These are phyloP conservation scores for Decapterus maruadsi DNA, from an alignment of 2,797 vertebrate genomes.

Conservation along the genomic window DNA sequence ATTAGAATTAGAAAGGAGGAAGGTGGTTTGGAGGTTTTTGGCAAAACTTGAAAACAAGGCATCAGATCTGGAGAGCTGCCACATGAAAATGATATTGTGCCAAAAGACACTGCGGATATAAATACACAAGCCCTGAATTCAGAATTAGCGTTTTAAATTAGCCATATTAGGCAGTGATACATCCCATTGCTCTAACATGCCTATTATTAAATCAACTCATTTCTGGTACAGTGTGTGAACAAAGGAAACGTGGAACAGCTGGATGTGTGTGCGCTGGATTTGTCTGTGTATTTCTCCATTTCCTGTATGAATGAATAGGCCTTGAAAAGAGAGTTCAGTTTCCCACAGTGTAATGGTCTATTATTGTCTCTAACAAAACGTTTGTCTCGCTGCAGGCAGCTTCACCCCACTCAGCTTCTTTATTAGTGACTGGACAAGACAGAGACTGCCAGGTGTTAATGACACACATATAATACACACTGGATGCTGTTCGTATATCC, in stretches of 20 bases:
- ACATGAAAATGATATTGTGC: conserved; percentile 49
- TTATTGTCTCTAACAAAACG: conserved; percentile 71
- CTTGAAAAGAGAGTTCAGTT: conserved; percentile 53
- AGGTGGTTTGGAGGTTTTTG: conserved; percentile 77
- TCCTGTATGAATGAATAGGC: conserved; percentile 71
- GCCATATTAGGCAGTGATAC: conserved; percentile 49
- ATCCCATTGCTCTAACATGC: conserved; percentile 32
- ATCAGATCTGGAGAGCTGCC: conserved; percentile 72
- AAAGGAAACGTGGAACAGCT: conserved; percentile 62
- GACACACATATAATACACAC: conserved; percentile 12
- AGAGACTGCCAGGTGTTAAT: conserved; percentile 70
- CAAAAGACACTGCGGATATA: conserved; percentile 56
- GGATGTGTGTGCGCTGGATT: conserved; percentile 51
- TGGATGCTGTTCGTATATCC: too few species aligned
- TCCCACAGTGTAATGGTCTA: conserved; percentile 67
- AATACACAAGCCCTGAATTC: conserved; percentile 55
- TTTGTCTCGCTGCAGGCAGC: conserved; percentile 43
- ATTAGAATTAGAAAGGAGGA: conserved; percentile 74
- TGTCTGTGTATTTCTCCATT: conserved; percentile 67
- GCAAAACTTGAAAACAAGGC: conserved; percentile 75
- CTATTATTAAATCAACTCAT: conserved; percentile 39
- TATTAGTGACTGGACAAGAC: conserved; percentile 56
- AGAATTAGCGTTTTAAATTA: conserved; percentile 59
- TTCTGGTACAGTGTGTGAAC: conserved; percentile 52
- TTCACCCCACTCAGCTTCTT: conserved; percentile 53